Conservation (phyloP, 2,888 invertebrate species). For the Marasmarcha lunaedactyla region DNA sequence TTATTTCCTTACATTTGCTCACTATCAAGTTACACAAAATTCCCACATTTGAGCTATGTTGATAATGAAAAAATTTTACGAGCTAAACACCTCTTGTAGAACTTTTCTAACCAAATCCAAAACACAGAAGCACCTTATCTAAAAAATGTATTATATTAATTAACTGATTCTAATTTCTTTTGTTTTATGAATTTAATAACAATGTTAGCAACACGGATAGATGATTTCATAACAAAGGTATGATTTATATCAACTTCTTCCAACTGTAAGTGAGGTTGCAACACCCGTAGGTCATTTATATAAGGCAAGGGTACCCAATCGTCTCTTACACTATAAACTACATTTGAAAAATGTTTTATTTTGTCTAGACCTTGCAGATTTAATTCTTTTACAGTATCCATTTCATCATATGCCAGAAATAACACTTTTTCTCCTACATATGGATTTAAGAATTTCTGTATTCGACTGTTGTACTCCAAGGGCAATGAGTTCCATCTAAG, state of each 20-base stretch:
- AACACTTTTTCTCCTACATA: conserved; percentile 74
- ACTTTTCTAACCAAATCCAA: no score
- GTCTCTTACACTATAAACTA: conserved; percentile 85
- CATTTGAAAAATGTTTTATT: conserved; percentile 65
- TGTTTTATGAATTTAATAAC: conserved; percentile 33
- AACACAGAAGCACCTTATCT: no score
- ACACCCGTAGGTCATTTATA: conserved; percentile 71
- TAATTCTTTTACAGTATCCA: conserved; percentile 77
- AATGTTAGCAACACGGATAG: conserved; percentile 66
- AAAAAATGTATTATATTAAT: no score
- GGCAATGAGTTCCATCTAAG: conserved; percentile 66
- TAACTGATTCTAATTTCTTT: no score
- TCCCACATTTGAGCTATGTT: no score
- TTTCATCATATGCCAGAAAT: conserved; percentile 82
- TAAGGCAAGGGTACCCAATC: conserved; percentile 85
- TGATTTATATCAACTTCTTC: conserved; percentile 67
- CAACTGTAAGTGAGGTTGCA: conserved; percentile 36
- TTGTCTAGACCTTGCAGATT: conserved; percentile 74
- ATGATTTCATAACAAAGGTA: conserved; percentile 82
- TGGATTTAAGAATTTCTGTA: conserved; percentile 71
- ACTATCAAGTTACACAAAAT: no score
- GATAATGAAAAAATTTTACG: no score
- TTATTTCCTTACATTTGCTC: conserved; percentile 5
- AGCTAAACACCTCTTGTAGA: no score
- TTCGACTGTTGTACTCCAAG: conserved; percentile 47